Conservation (phyloP, 2,888 invertebrate genomes). For the Agapostemon virescens region DNA sequence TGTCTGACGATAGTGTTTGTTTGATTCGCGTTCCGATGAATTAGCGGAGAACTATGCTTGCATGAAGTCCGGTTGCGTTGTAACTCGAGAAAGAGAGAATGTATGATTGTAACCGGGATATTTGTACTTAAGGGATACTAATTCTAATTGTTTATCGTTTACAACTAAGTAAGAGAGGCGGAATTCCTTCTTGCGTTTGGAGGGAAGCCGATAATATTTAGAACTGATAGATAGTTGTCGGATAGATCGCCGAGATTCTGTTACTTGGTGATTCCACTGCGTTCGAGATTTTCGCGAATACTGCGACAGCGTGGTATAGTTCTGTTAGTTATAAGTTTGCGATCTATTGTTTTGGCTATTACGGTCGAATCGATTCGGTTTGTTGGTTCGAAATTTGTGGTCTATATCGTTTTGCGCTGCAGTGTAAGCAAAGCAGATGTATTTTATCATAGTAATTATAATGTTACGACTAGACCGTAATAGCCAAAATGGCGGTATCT, state of each 20-base stretch:
- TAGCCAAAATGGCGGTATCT: not conserved
- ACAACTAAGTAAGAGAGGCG: not conserved
- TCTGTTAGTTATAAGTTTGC: not conserved
- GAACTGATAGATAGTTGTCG: slow-evolving; percentile 18
- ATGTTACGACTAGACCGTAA: not conserved
- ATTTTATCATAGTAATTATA: not conserved
- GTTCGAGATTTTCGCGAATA: not conserved
- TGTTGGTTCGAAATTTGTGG: not conserved
- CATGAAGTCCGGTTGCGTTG: not conserved
- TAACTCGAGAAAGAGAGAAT: not conserved
- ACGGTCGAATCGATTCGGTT: not conserved
- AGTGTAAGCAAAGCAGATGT: no score
- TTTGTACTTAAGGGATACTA: slow-evolving; percentile 18
- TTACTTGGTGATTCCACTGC: slow-evolving; percentile 30
- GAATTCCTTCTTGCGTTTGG: slow-evolving; percentile 20
- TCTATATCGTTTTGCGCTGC: no score
- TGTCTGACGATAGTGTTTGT: not conserved
- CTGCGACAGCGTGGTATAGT: not conserved
- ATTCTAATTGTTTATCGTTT: not conserved
- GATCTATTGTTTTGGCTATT: not conserved
- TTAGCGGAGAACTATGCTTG: not conserved
- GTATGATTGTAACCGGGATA: not conserved
- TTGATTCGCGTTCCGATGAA: not conserved
- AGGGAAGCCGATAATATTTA: slow-evolving; percentile 10
- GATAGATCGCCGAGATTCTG: slow-evolving; percentile 26